A percentile compares a stretch with the other conserved stretches of the same genome.
phyloP scores from a whole-genome alignment of 2,888 invertebrate genomes.

The Ceratothoa steindachneri region DNA sequence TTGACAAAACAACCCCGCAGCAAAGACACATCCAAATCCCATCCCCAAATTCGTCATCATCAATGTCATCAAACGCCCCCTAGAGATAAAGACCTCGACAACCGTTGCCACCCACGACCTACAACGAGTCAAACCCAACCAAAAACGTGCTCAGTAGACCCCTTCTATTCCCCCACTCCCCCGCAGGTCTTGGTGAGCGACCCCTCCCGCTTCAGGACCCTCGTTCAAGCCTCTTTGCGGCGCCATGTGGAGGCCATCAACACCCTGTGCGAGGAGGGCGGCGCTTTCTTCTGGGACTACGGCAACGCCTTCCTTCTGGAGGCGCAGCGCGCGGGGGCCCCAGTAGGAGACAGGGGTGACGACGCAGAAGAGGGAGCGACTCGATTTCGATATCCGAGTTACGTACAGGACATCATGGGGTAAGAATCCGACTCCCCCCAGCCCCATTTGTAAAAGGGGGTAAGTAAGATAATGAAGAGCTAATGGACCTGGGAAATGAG shows the following conservation, averaged over 20 bases:
- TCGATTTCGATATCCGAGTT: conserved; percentile 58
- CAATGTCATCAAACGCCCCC: no score
- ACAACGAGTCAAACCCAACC: no score
- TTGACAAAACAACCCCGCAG: no score
- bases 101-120: no score
- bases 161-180: neutral
- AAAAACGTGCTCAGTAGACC: no score
- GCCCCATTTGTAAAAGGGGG: no score
- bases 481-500: no score
- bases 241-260: conserved; percentile 61
- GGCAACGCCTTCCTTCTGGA: conserved; percentile 64
- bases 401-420: conserved; percentile 65
- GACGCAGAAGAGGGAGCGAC: conserved; percentile 51
- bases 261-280: conserved; percentile 51
- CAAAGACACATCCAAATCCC: no score
- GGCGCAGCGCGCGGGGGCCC: conserved; percentile 59
- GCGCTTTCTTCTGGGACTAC: conserved; percentile 63
- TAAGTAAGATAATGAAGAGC: no score
- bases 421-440: conserved; percentile 48
- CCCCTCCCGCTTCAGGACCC: conserved; percentile 56
- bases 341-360: conserved; percentile 52
- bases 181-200: conserved; percentile 55
- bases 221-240: conserved; percentile 59
- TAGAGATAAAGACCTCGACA: no score
- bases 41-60: no score